Percentiles rank a stretch among this genome's conserved stretches.
Evolutionary conservation across 1,140 invertebrate genomes (phyloP).

Genomic region (Drosophila elegans): DNA sequence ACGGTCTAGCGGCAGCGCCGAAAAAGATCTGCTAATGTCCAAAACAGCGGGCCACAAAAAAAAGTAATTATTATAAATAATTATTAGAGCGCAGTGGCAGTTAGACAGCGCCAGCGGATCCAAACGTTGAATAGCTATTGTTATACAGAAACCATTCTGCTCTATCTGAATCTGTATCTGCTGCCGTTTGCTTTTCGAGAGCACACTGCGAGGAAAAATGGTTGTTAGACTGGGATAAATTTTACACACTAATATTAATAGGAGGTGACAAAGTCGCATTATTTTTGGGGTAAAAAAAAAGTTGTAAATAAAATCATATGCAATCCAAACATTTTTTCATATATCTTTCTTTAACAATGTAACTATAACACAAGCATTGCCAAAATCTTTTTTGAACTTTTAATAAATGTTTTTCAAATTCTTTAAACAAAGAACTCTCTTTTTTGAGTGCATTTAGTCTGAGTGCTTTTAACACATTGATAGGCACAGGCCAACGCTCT

Average conservation of each 20-base stretch:
- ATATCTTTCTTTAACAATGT: too few relatives aligned
- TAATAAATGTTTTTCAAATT: neutral
- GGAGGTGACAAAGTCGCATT: too few relatives aligned
- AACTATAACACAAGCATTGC: too few relatives aligned
- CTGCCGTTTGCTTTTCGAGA: conserved; percentile 33
- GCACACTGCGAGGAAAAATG: conserved; percentile 3
- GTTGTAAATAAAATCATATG: too few relatives aligned
- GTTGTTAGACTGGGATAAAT: too few relatives aligned
- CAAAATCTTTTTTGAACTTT: neutral
- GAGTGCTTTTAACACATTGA: conserved; percentile 48
- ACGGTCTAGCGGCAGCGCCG: conserved; percentile 9
- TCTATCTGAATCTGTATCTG: conserved; percentile 42
- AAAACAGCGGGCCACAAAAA: conserved; percentile 64
- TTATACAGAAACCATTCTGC: conserved; percentile 43
- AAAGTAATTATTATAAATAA: conserved; percentile 81
- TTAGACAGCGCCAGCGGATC: conserved; percentile 49
- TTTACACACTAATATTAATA: too few relatives aligned
- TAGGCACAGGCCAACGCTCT: conserved; percentile 36
- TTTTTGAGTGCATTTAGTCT: conserved; percentile 15
- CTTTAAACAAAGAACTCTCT: neutral
- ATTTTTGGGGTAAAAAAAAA: too few relatives aligned
- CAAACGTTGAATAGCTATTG: conserved; percentile 59
- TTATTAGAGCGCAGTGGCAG: conserved; percentile 80
- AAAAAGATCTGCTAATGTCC: conserved; percentile 62
- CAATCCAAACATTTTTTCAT: too few relatives aligned